phyloP scores from a whole-genome alignment of 2,888 invertebrate species.

The Sarcophaga subvicina region DNA sequence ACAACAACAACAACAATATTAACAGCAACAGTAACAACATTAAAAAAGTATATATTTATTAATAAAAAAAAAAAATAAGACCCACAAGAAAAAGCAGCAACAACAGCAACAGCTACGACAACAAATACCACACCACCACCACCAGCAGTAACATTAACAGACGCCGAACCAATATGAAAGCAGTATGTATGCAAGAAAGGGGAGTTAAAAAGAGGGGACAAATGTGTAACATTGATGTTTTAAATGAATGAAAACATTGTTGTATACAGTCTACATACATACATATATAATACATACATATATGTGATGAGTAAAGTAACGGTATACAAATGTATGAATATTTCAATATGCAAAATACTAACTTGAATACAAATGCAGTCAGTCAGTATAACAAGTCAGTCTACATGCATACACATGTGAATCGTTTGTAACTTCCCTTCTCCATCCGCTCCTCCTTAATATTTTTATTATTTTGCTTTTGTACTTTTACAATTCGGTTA shows the following conservation, averaged over 20 bases:
- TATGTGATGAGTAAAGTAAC: constrained; percentile 57
- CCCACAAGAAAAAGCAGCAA: constrained; percentile 28
- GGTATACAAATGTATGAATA: constrained; percentile 46
- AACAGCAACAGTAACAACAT: background rate
- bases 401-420: background rate
- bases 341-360: constrained; percentile 52
- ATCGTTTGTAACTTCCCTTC: constrained; percentile 10
- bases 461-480: constrained; percentile 11
- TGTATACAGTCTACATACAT: background rate
- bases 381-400: too few species aligned
- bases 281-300: background rate
- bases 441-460: background rate
- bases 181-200: background rate
- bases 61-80: constrained; percentile 5
- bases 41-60: constrained; percentile 7
- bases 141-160: too few species aligned
- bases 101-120: constrained; percentile 6
- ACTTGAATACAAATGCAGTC: background rate
- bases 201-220: constrained; percentile 7
- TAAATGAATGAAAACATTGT: constrained; percentile 66
- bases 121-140: background rate
- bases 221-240: constrained; percentile 54
- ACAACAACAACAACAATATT: constrained; percentile 9
- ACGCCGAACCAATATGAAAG: background rate
- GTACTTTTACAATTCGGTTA: background rate